Percentiles rank a stretch among this genome's conserved stretches.
phyloP scores from a whole-genome alignment of 2,888 invertebrate genomes.

The Argynnis bischoffii region DNA sequence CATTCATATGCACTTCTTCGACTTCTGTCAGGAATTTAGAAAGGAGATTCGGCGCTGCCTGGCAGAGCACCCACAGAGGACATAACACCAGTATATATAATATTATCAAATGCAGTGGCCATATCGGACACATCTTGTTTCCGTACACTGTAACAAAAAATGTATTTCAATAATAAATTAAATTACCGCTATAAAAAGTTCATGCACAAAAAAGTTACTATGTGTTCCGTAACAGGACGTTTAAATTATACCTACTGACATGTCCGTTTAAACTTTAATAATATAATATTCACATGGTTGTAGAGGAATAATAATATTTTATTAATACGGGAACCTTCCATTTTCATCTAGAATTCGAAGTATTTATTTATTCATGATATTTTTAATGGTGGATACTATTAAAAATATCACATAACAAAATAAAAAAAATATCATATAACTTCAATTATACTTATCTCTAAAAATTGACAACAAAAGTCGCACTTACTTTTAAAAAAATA shows the following conservation, averaged over 20 bases:
- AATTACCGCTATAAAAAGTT: too few species aligned
- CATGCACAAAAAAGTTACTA: too few species aligned
- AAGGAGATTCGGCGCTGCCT: conserved; percentile 62
- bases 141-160: conserved; percentile 43
- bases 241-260: too few species aligned
- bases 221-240: too few species aligned
- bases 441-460: neutral
- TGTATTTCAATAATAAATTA: too few species aligned
- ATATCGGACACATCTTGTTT: conserved; percentile 82
- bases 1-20: conserved; percentile 74
- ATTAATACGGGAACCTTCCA: too few species aligned
- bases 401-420: neutral
- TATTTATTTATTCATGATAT: too few species aligned
- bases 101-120: conserved; percentile 82
- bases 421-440: neutral
- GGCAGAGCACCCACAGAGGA: conserved; percentile 79
- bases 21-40: conserved; percentile 62
- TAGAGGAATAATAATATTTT: too few species aligned
- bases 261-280: neutral
- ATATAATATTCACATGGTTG: neutral
- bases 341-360: too few species aligned
- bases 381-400: too few species aligned
- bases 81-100: conserved; percentile 79
- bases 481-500: neutral
- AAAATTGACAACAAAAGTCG: neutral